A percentile compares a stretch with the other conserved stretches of the same genome.
phyloP scores from a whole-genome alignment of 2,113 vertebrate genomes.

The Xerus inauris region DNA sequence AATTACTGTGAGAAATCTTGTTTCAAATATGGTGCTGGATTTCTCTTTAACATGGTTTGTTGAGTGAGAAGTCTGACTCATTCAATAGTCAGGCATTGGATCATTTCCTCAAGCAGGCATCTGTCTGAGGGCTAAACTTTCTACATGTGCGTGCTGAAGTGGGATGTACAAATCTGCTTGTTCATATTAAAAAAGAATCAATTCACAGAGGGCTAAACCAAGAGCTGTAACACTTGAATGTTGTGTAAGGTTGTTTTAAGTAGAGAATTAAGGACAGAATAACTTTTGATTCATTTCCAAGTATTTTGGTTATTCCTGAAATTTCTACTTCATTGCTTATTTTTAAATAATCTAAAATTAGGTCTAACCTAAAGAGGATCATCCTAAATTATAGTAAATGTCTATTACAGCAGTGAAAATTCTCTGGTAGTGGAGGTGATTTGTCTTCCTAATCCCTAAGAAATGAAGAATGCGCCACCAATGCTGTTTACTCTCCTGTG shows the following conservation, averaged over 20 bases:
- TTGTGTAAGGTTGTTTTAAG: not conserved
- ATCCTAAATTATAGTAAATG: not conserved
- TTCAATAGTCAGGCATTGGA: not conserved
- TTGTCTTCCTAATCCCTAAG: not conserved
- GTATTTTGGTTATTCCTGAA: slow-evolving; percentile 36
- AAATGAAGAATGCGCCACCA: not conserved
- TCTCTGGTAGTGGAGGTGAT: not conserved
- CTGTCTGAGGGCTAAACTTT: not conserved
- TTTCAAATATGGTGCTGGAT: not conserved
- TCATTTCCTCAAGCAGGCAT: not conserved
- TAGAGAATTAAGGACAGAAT: not conserved
- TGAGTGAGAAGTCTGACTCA: not conserved
- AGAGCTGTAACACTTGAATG: not conserved
- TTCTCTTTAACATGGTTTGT: not conserved
- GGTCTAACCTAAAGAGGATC: not conserved
- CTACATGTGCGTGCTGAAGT: not conserved
- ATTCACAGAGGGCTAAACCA: not conserved
- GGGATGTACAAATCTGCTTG: not conserved
- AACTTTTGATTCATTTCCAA: not conserved
- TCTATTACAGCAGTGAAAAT: slow-evolving; percentile 41
- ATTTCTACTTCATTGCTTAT: not conserved
- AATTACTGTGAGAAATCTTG: slow-evolving; percentile 1
- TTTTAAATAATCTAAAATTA: slow-evolving; percentile 10
- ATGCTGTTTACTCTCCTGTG: slow-evolving; percentile 56
- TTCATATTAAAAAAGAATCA: not conserved